Base-by-base conservation (phyloP, 2,113 vertebrate species). In the Myotis yumanensis region DNA sequence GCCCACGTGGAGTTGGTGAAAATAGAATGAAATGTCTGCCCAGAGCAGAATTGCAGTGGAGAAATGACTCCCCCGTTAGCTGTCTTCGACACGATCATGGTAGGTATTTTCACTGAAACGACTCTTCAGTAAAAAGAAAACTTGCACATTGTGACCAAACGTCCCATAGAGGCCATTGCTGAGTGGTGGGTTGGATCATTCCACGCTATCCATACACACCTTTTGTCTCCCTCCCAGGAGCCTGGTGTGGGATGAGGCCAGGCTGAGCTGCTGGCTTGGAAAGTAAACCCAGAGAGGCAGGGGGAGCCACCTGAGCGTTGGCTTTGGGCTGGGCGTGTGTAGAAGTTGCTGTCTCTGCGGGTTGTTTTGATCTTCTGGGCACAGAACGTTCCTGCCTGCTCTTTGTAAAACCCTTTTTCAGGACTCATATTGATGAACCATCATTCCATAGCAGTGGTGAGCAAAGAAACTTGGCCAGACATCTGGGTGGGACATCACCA, bases 321-420 rank as follows among this genome's bases (percentile, higher is more conserved):
- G 48, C 76, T 30, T 16, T 8, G 32, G 71, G 87, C 48, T 59
- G n/a, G 5, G 71, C 0, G 0, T 59, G 40, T 73, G 20, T 59
- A 32, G 46, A 32, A 72, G 62, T 2, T 80, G 81, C 94, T 59
- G 57, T 11, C 80, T 79, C 75, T 84, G 54, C 3, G 1, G 25
- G 71, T 23, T 32, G 46, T 62, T 93, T 94, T 62, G 75, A 80
- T 88, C 81, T n/a, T 66, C 69, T 59, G 35, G 82, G 64, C 72
- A 37, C 23, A 77, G 86, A 52, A 37, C 18, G 43, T 87, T 91
- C 4, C 30, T 64, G 1, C 4, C 2, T 7, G 32, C 46, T 93
- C 57, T 95, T 80, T 43, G 71, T 46, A 87, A 91, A 92, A 89
- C 14, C 5, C 35, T 28, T 86, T 91, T 82, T 64, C 25, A 25